Base-by-base conservation (phyloP, 2,888 invertebrate genomes). In the Eupithecia subfuscata region DNA sequence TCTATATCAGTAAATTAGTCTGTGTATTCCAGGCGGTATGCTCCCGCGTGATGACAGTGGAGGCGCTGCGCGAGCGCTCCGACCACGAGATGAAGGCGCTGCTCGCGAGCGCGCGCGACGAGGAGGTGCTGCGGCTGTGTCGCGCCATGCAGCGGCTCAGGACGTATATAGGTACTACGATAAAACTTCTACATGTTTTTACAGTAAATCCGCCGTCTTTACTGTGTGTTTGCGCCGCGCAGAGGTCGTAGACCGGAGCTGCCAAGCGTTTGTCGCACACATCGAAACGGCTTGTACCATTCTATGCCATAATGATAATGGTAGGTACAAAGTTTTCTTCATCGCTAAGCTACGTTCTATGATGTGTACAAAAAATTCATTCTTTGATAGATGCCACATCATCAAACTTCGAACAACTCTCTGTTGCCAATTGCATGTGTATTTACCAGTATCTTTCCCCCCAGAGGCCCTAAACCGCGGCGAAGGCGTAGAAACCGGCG, bases 131-230 rank as follows among this genome's bases (percentile, higher is more conserved):
- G 75, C 96, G 98, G 69, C 95, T 99, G 69, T 97, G 97, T 79
- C 96, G 97, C 82, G 99, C 99, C 71, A 96, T 98, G 90, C 97
- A 97, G 83, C 98, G 98, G 89, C 96, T 99, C 69, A 96, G 97
- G 84, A 96, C 97, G 86, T 99, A 98, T 87, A 97, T 97, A 86
- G 98, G 98, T 97, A 34, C 6, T 45, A 45, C 43, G 4, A 48
- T 18, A 7, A 25, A 43, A 43, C 14, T 43, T 43, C 14, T 14
- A 43, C 14, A 12, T 7, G 37, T 37, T 34, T n/a, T n/a, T n/a
- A n/a, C n/a, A n/a, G n/a, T n/a, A n/a, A n/a, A n/a, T n/a, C n/a
- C n/a, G n/a, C n/a, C n/a, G n/a, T n/a, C n/a, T n/a, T n/a, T n/a
- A n/a, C n/a, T n/a, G n/a, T n/a, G n/a, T 30, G 30, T 30, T 30